Percentiles rank a stretch among this genome's conserved stretches.
These are phyloP conservation scores for Manis crassicaudata DNA, from an alignment of 2,797 vertebrate genomes.

Conservation along the genomic window DNA sequence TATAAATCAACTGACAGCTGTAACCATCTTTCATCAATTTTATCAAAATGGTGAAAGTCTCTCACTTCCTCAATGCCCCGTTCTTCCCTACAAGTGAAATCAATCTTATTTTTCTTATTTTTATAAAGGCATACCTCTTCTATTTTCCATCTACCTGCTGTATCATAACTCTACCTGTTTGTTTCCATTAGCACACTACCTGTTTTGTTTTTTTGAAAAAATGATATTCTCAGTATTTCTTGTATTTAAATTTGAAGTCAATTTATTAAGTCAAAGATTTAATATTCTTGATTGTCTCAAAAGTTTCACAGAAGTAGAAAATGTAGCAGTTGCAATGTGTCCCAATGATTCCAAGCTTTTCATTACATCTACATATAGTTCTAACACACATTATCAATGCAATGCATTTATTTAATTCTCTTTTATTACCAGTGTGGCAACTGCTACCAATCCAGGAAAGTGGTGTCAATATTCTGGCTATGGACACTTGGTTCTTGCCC, in stretches of 20 bases:
- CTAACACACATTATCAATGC: background rate
- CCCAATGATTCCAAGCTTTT: background rate
- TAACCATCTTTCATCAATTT: background rate
- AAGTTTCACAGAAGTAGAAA: background rate
- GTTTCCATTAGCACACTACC: background rate
- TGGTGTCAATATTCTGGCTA: background rate
- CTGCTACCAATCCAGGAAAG: background rate
- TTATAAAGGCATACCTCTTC: background rate
- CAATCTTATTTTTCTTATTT: background rate
- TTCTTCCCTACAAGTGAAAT: background rate
- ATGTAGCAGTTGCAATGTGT: background rate
- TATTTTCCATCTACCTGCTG: background rate
- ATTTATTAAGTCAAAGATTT: background rate
- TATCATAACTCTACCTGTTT: background rate
- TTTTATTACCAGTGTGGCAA: background rate
- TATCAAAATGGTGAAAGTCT: background rate
- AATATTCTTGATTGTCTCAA: background rate
- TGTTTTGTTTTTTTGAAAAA: background rate
- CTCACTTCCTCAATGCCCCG: background rate
- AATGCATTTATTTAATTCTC: background rate
- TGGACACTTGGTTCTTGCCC: background rate
- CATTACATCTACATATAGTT: background rate
- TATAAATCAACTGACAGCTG: background rate
- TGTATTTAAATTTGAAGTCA: background rate
- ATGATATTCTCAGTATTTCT: background rate